A percentile compares a stretch with the other conserved stretches of the same genome.
These are phyloP conservation scores for Cataglyphis hispanica DNA, from an alignment of 1,140 invertebrate genomes.

Conservation along the genomic window DNA sequence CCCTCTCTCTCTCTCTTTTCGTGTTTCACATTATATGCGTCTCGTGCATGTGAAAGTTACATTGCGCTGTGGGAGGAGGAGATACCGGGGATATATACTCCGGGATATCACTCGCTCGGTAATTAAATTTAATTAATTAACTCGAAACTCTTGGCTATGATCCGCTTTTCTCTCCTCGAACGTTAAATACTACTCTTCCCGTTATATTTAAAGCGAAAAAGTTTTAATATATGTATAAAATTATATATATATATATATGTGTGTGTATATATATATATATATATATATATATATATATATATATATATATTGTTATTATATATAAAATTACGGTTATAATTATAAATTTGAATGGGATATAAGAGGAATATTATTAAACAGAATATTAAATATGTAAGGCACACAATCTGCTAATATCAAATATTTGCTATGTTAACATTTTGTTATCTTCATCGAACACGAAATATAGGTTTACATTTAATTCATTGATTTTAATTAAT, in stretches of 20 bases:
- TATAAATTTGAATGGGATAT: not conserved
- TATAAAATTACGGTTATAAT: constrained; percentile 15
- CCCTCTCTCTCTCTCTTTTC: constrained; percentile 2
- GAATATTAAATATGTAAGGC: constrained; percentile 2
- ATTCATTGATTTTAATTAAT: constrained; percentile 3
- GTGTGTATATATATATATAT: no score
- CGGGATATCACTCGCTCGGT: constrained; percentile 41
- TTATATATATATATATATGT: no score
- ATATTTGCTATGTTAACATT: constrained; percentile 11
- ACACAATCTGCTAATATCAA: not conserved
- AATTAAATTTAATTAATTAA: constrained; percentile 60
- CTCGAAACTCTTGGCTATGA: constrained; percentile 46
- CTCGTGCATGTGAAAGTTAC: constrained; percentile 40
- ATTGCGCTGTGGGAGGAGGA: constrained; percentile 9
- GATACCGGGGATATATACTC: constrained; percentile 21
- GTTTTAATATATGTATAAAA: not conserved
- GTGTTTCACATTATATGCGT: not conserved
- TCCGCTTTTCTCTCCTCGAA: constrained; percentile 28
- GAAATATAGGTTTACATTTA: not conserved
- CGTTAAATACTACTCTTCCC: constrained; percentile 44
- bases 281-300: not conserved
- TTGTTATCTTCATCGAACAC: not conserved
- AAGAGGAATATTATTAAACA: not conserved
- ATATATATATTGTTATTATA: not conserved
- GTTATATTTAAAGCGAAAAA: constrained; percentile 49